Conservation (phyloP, 2,797 vertebrate genomes). For the Chloroceryle inda region DNA sequence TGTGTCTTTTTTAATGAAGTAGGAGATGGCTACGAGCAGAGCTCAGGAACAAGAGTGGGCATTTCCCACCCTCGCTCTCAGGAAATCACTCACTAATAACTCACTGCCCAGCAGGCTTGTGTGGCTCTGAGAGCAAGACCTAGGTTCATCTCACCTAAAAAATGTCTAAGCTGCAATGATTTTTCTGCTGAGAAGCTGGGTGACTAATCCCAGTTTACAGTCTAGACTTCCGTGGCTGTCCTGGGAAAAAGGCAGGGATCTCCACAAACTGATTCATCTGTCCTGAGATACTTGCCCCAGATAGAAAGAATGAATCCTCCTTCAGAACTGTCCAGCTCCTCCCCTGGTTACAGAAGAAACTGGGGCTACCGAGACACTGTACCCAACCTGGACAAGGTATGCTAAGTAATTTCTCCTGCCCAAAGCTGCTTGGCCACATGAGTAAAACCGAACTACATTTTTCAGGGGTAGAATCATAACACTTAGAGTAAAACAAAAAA, state of each 20-base stretch:
- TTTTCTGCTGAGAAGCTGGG: not conserved
- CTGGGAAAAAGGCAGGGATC: constrained; percentile 47
- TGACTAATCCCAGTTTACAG: constrained; percentile 51
- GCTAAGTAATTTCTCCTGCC: not conserved
- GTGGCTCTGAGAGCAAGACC: not conserved
- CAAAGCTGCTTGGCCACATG: not conserved
- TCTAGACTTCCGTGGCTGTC: constrained; percentile 53
- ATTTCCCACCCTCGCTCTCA: not conserved
- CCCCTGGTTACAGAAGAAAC: not conserved
- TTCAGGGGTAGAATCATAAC: not conserved
- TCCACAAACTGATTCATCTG: constrained; percentile 60
- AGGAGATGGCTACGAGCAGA: not conserved
- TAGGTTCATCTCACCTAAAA: not conserved
- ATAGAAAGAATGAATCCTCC: constrained; percentile 32
- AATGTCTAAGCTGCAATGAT: not conserved
- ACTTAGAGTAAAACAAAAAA: not conserved
- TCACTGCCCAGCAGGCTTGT: not conserved
- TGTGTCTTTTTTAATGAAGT: not conserved
- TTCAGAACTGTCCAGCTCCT: not conserved
- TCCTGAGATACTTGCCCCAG: not conserved
- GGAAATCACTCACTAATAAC: not conserved
- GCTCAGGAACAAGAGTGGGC: not conserved
- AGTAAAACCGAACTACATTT: not conserved
- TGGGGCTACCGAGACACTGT: not conserved
- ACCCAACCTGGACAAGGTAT: not conserved